Percentiles rank a stretch among this genome's conserved stretches.
Evolutionary conservation across 2,113 vertebrate species (phyloP).

Genomic region (Cercocebus atys): DNA sequence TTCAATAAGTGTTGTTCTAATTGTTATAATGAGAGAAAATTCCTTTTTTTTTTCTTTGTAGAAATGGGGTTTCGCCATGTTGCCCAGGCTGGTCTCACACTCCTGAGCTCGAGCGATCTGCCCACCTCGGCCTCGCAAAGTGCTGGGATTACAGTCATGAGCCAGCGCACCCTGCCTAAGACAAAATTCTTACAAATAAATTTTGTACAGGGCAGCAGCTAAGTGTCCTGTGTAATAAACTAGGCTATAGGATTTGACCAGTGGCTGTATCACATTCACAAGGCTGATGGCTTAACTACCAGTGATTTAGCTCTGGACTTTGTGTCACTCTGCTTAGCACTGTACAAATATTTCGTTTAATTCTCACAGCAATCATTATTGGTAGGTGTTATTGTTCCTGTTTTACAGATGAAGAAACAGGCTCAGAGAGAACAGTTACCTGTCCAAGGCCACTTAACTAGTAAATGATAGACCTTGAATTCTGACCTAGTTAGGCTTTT

Average conservation of each 20-base stretch:
- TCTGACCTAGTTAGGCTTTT: background rate
- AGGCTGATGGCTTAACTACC: background rate
- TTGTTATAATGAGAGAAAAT: background rate
- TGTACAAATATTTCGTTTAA: too few relatives aligned
- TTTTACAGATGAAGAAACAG: background rate
- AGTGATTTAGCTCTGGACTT: background rate
- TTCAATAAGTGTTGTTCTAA: background rate
- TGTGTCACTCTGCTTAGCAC: background rate
- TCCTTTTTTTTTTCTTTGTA: too few relatives aligned
- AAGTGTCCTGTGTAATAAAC: background rate
- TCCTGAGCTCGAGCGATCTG: too few relatives aligned
- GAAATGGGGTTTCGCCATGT: too few relatives aligned
- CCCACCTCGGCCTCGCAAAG: too few relatives aligned
- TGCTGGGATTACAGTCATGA: too few relatives aligned
- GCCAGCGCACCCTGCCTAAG: too few relatives aligned
- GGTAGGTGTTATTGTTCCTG: background rate
- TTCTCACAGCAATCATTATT: background rate
- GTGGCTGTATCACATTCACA: accelerated
- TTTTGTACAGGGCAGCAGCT: background rate
- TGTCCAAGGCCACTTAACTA: background rate
- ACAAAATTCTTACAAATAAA: background rate
- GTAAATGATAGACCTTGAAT: background rate
- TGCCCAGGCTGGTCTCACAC: too few relatives aligned
- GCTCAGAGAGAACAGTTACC: background rate
- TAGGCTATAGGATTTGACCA: background rate